Conservation (phyloP, 2,888 invertebrate genomes). For the Pelosia muscerda region DNA sequence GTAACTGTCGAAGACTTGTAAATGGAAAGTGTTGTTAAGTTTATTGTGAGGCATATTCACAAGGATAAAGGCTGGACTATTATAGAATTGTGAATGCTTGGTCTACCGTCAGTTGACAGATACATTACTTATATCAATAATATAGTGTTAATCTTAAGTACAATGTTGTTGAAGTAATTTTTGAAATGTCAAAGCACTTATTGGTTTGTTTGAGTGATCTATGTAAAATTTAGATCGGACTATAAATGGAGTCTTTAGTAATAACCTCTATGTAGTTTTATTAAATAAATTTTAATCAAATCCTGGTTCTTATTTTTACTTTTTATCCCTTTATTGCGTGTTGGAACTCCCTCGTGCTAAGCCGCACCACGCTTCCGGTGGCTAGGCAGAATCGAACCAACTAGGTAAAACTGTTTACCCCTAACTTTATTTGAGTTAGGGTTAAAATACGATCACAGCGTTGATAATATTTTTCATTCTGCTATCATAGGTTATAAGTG, state of each 20-base stretch:
- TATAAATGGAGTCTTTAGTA: constrained; percentile 74
- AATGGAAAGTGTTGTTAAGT: constrained; percentile 64
- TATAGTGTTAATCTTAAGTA: constrained; percentile 82
- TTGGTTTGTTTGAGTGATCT: constrained; percentile 78
- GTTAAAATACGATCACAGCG: background rate
- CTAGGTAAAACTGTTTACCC: background rate
- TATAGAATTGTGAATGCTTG: constrained; percentile 46
- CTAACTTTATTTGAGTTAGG: background rate
- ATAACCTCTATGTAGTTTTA: constrained; percentile 83
- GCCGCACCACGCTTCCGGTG: too few relatives aligned
- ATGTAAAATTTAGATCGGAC: constrained; percentile 75
- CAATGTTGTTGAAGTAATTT: constrained; percentile 82
- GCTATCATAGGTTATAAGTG: too few relatives aligned
- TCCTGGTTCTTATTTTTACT: constrained; percentile 52
- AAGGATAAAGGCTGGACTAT: constrained; percentile 39
- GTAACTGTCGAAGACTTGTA: constrained; percentile 61
- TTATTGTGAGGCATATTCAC: constrained; percentile 42
- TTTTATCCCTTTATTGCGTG: constrained; percentile 22
- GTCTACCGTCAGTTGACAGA: constrained; percentile 45
- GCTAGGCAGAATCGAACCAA: too few relatives aligned
- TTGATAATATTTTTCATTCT: too few relatives aligned
- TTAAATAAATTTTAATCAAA: constrained; percentile 81
- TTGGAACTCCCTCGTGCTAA: too few relatives aligned
- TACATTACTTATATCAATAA: constrained; percentile 68
- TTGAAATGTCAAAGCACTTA: constrained; percentile 76